Evolutionary conservation across 2,113 vertebrate genomes (phyloP).

Genomic region (Puffinus mauretanicus): DNA sequence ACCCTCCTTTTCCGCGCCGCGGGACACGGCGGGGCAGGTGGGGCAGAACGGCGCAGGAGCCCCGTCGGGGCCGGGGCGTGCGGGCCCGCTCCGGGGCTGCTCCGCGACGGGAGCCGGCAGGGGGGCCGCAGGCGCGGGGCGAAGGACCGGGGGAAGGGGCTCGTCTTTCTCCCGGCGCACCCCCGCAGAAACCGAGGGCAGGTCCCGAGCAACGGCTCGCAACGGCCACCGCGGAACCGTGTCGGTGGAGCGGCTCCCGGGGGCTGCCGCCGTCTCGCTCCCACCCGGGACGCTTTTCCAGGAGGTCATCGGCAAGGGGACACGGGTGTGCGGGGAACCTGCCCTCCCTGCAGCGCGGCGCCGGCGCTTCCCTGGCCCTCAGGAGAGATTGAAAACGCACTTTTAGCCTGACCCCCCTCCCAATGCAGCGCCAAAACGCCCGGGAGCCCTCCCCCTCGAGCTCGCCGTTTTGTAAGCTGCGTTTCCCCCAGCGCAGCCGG

Average conservation of each 20-base stretch:
- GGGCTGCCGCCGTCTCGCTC: background rate
- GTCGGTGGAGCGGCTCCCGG: rapidly evolving
- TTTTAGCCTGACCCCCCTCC: rapidly evolving
- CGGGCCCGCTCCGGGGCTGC: rapidly evolving
- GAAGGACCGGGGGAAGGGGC: rapidly evolving
- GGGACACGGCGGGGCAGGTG: background rate
- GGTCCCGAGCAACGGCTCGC: background rate
- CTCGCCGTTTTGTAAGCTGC: rapidly evolving
- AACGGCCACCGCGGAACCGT: background rate
- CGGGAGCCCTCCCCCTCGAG: rapidly evolving
- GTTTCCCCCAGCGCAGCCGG: rapidly evolving
- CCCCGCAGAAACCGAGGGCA: too few species aligned
- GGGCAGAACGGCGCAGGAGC: background rate
- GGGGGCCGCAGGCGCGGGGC: too few species aligned
- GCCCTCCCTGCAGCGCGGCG: too few species aligned
- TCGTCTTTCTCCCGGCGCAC: background rate
- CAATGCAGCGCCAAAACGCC: rapidly evolving
- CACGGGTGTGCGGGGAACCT: background rate
- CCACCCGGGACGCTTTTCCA: background rate
- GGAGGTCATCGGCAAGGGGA: background rate
- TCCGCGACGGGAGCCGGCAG: background rate
- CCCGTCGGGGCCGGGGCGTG: background rate
- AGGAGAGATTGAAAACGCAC: background rate
- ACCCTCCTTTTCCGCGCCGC: too few species aligned
- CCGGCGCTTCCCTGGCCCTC: background rate